Evolutionary conservation across 2,113 vertebrate genomes (phyloP).

Genomic region (Haliaeetus leucogaster): DNA sequence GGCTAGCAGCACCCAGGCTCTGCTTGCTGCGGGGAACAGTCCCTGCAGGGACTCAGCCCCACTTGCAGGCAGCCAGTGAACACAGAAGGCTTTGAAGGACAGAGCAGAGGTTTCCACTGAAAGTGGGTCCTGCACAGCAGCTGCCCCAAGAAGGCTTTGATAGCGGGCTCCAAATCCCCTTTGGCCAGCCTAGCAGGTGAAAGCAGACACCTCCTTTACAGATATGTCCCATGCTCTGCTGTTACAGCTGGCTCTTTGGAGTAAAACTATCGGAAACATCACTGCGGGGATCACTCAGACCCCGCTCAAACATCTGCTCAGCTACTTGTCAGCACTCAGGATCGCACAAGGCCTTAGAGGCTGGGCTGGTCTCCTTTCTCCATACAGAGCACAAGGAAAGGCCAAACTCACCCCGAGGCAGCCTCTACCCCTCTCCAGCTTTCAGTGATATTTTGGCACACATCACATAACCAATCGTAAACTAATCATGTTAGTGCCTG

Average conservation of each 20-base stretch:
- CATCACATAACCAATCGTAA: neutral
- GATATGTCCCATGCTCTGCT: neutral
- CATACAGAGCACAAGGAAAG: neutral
- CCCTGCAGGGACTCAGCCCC: neutral
- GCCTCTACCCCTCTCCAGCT: neutral
- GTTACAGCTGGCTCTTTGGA: neutral
- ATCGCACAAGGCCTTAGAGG: rapidly evolving
- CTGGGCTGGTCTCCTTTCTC: neutral
- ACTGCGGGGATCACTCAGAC: neutral
- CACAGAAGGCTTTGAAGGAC: neutral
- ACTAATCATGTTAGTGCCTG: rapidly evolving
- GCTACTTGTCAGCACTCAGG: neutral
- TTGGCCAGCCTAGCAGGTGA: neutral
- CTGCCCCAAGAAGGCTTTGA: neutral
- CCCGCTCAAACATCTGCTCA: neutral
- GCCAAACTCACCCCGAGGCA: neutral
- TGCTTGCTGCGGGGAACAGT: neutral
- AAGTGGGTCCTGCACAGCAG: neutral
- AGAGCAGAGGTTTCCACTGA: neutral
- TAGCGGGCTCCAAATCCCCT: neutral
- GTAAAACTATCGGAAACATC: neutral
- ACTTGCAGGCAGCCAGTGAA: neutral
- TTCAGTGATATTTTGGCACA: neutral
- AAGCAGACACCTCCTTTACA: neutral
- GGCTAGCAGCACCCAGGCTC: neutral